Base-by-base conservation (phyloP, 2,888 invertebrate genomes). In the Augochlorella aurata region DNA sequence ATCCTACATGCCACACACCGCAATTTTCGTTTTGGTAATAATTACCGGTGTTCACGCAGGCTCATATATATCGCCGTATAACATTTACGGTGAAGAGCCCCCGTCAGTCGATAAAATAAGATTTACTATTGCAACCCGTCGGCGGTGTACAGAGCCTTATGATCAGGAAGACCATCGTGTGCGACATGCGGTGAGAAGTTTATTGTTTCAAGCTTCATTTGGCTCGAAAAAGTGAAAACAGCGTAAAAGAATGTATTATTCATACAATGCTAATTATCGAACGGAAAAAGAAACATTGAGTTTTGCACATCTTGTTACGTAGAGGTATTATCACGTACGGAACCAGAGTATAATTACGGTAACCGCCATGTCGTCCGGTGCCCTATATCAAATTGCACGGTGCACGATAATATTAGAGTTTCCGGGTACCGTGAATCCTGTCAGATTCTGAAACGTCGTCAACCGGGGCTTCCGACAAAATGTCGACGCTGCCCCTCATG, bases 21-120 rank as follows among this genome's bases (percentile, higher is more conserved):
- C 54, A 67, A 54, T 61, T 58, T 75, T 65, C 70, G 67, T 77
- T 69, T 75, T 67, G 79, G 78, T 82, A 77, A 85, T 86, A 90
- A 88, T 90, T 89, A 88, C 85, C 87, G 83, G 90, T 89, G 87
- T 87, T 90, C 87, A 88, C 84, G 85, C 77, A 82, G 69, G 81
- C 67, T 74, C 77, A 68, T 58, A 74, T 47, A 74, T 47, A 75
- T 80, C 52, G 77, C 72, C 79, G 74, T 73, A 63, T 71, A 58
- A 86, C 84, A 85, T 89, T 90, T 90, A 89, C 76, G 86, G 77
- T 72, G 86, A 81, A 74, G 82, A 85, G 80, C 79, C 74, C 74
- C 70, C 72, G 73, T 78, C 75, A 68, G 69, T 82, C 81, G 87
- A 81, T 87, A 88, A 90, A 88, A 81, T 82, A 86, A 79, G 81